Evolutionary conservation across 2,113 vertebrate species (phyloP).

Genomic region (Centrocercus urophasianus): DNA sequence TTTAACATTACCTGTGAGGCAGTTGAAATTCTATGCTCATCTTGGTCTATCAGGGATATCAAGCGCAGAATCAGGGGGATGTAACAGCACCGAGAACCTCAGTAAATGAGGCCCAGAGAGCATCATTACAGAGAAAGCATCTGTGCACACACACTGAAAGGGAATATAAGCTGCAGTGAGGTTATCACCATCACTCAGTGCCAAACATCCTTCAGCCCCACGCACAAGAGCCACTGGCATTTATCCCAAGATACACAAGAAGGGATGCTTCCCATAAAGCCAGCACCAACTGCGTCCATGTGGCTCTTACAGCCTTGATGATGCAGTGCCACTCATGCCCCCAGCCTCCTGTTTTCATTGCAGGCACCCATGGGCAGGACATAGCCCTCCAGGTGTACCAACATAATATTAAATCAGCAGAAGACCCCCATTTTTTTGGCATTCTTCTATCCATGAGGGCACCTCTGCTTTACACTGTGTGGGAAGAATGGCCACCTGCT

Average conservation of each 20-base stretch:
- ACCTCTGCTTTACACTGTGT: neutral
- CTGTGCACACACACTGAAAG: neutral
- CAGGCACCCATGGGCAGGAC: neutral
- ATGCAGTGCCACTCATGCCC: accelerated
- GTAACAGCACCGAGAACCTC: neutral
- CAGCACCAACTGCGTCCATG: neutral
- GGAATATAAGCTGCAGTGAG: neutral
- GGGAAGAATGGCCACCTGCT: neutral
- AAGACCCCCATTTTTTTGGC: neutral
- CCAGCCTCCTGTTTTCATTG: neutral
- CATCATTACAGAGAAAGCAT: neutral
- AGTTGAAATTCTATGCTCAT: neutral
- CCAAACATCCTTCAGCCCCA: accelerated
- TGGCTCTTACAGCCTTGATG: accelerated
- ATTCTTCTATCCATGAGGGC: accelerated
- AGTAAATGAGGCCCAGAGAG: slow-evolving; percentile 37
- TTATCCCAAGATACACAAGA: neutral
- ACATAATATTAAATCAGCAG: neutral
- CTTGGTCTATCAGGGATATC: neutral
- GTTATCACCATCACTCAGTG: neutral
- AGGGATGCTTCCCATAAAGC: neutral
- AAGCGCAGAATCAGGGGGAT: neutral
- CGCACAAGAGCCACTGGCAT: neutral
- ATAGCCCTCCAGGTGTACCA: neutral
- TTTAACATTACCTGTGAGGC: neutral